These are phyloP conservation scores for Halcyon badia DNA, from an alignment of 2,797 vertebrate genomes.

Conservation along the genomic window DNA sequence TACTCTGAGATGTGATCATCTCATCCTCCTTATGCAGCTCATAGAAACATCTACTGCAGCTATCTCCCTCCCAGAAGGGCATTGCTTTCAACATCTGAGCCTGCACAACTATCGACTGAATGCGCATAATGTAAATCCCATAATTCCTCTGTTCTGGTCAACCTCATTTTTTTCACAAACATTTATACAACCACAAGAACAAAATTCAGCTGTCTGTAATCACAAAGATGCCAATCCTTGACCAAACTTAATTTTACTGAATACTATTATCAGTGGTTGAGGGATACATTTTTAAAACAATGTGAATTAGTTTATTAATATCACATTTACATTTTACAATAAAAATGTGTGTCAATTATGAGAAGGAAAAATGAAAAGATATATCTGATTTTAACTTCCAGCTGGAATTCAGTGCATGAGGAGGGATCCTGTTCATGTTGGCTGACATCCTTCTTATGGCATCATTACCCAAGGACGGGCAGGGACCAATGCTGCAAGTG, in stretches of 20 bases:
- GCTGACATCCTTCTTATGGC: background rate
- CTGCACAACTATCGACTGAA: background rate
- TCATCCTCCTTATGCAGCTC: background rate
- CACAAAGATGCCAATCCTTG: background rate
- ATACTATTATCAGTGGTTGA: background rate
- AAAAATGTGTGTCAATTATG: background rate
- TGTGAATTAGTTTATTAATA: background rate
- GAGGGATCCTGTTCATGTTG: background rate
- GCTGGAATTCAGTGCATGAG: background rate
- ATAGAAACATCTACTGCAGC: background rate
- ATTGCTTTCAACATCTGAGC: background rate
- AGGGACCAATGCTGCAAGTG: background rate
- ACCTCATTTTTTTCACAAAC: background rate
- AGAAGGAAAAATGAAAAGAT: background rate
- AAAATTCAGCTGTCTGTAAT: background rate
- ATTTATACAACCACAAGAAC: background rate
- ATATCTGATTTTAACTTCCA: background rate
- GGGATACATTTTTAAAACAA: background rate
- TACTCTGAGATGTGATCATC: background rate
- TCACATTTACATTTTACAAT: background rate
- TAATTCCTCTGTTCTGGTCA: background rate
- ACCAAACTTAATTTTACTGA: background rate
- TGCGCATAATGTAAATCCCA: background rate
- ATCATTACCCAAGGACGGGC: rapidly evolving
- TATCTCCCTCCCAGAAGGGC: background rate